Evolutionary conservation across 2,113 vertebrate species (phyloP), one percentile per base, ranked within the genome.

Genomic region (Grantiella picta): DNA sequence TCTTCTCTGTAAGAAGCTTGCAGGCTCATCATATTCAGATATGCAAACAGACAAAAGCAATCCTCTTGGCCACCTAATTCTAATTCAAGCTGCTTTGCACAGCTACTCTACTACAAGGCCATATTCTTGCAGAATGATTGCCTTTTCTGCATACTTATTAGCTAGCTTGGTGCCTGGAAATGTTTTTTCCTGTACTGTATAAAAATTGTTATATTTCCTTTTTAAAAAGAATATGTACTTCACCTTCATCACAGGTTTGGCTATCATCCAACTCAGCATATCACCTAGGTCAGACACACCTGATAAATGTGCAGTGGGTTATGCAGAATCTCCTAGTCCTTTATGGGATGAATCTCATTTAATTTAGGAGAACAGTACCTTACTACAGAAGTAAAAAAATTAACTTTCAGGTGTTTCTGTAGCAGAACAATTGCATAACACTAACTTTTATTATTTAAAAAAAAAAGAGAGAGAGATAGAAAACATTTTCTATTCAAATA

Each of bases 11-110:
- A 75, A 90, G 76, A 78, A 90, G 60, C 36, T 95, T 94, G 64
- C 87, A 93, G 69, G 44, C 40, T 96, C 80, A 93, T 94, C 88
- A 90, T 68, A 93, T 96, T 93, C 82, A 90, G 85, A 75, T 84
- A 86, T 82, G 80, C 76, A 90, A 94, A 77, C 70, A 96, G 82
- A 96, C 60, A 86, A 92, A 96, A 94, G 72, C 2, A 6, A 84
- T 92, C 79, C 88, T 96, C 44, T 53, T 1, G 18, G 79, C 80
- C 68, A 92, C 68, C 71, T 96, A 81, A 92, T 96, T 97, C 80
- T 93, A 90, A 95, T 97, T 96, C 94, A 93, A 89, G 53, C n/a
- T 69, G 77, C 28, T 95, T 71, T 94, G 52, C 93, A 89, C 65
- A 92, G 53, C 76, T 86, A 63, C 40, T 18, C 47, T 86, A 82